These are phyloP conservation scores for Oncorhynchus kisutch DNA, from an alignment of 2,113 vertebrate genomes.

Conservation along the genomic window DNA sequence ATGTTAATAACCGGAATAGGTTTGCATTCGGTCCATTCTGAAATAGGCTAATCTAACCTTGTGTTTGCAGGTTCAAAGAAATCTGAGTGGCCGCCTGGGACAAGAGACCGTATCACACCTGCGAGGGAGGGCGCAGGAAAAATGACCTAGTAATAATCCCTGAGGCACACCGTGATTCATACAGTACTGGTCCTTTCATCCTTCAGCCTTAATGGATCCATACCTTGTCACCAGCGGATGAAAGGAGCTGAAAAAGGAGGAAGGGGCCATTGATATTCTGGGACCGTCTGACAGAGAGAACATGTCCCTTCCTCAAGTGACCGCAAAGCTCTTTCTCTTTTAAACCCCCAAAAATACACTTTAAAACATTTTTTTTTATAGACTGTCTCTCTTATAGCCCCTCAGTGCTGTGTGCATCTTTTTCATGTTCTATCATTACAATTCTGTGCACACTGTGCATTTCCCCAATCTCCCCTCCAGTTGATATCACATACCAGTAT, in stretches of 20 bases:
- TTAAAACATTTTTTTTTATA: constrained; percentile 40
- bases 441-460: constrained; percentile 37
- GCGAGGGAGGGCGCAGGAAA: constrained; percentile 16
- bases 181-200: constrained; percentile 4
- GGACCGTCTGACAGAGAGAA: constrained; percentile 14
- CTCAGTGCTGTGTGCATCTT: constrained; percentile 32
- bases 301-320: constrained; percentile 13
- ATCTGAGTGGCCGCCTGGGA: constrained; percentile 51
- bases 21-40: background rate
- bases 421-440: constrained; percentile 63
- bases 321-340: constrained; percentile 19
- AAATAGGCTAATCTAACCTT: constrained; percentile 10
- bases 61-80: constrained; percentile 70
- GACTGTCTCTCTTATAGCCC: constrained; percentile 17
- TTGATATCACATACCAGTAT: too few relatives aligned
- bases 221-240: constrained; percentile 11
- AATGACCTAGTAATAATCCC: constrained; percentile 25
- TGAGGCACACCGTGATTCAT: constrained; percentile 14
- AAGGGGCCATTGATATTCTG: constrained; percentile 24
- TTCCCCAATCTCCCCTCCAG: background rate
- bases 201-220: constrained; percentile 4
- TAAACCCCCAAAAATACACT: constrained; percentile 24
- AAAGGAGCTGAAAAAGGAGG: constrained; percentile 16
- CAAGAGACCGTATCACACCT: constrained; percentile 21
- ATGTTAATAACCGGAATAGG: background rate